Evolutionary conservation across 1,140 invertebrate species (phyloP).

Genomic region (Drosophila nigrodunni): DNA sequence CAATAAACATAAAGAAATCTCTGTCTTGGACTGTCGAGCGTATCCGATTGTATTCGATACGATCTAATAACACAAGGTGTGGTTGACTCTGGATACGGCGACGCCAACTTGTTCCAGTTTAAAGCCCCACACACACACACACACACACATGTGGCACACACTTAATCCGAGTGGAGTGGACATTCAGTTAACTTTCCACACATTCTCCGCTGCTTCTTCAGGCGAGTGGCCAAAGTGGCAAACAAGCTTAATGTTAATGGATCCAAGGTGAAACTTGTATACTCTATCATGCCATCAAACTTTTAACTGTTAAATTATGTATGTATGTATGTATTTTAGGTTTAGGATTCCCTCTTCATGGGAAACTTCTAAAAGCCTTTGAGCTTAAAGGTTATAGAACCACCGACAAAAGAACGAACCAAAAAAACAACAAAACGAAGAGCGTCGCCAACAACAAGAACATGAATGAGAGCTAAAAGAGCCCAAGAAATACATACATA

Average conservation of each 20-base stretch:
- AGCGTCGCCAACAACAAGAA: conserved; percentile 24
- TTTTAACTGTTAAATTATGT: conserved; percentile 8
- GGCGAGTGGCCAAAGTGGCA: conserved; percentile 21
- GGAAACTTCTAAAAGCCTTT: conserved; percentile 33
- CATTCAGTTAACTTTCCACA: conserved; percentile 68
- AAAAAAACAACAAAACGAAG: not conserved
- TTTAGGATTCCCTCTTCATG: conserved; percentile 14
- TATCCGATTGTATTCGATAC: conserved; percentile 47
- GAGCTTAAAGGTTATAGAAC: conserved; percentile 30
- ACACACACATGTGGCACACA: conserved; percentile 14
- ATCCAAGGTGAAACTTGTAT: conserved; percentile 6
- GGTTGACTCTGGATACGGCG: conserved; percentile 35
- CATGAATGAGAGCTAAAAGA: conserved; percentile 36
- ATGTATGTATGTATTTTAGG: conserved; percentile 7
- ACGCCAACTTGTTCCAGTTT: conserved; percentile 70
- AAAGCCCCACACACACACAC: conserved; percentile 26
- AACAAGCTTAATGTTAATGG: conserved; percentile 21
- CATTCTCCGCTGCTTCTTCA: conserved; percentile 27
- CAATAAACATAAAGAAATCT: conserved; percentile 4
- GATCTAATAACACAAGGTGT: conserved; percentile 58
- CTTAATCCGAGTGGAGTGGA: conserved; percentile 51
- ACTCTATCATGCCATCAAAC: conserved; percentile 9
- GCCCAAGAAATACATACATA: conserved; percentile 12
- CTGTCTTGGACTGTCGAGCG: conserved; percentile 13
- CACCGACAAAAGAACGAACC: conserved; percentile 30